These are phyloP conservation scores for Palaemon carinicauda DNA, from an alignment of 1,140 invertebrate genomes.

Conservation along the genomic window DNA sequence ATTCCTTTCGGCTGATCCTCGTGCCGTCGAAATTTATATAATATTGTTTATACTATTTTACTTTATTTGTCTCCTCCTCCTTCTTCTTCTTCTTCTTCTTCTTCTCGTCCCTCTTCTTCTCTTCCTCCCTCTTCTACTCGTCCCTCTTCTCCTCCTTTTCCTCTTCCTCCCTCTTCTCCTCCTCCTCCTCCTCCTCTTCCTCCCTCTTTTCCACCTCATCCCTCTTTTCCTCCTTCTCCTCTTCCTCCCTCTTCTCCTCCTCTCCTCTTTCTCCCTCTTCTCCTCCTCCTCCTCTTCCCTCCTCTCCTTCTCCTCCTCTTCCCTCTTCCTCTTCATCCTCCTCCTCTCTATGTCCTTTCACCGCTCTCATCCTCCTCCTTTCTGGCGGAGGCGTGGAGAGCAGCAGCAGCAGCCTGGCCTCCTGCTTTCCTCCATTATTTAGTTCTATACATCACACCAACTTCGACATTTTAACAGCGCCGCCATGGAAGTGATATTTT, in stretches of 20 bases:
- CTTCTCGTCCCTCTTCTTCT: neutral
- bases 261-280: neutral
- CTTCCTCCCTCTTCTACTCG: neutral
- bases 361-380: neutral
- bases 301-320: neutral
- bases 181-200: neutral
- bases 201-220: neutral
- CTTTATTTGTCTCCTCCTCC: neutral
- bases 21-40: neutral
- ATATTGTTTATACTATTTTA: neutral
- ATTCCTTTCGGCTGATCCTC: neutral
- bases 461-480: conserved; percentile 50
- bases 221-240: neutral
- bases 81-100: neutral
- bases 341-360: too few relatives aligned
- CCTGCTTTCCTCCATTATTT: conserved; percentile 36
- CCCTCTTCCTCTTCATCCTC: neutral
- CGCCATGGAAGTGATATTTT: conserved; percentile 50
- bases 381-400: neutral
- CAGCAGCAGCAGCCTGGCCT: neutral
- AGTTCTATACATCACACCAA: conserved; percentile 40
- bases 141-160: neutral
- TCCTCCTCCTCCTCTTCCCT: neutral
- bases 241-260: neutral
- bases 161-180: neutral